Percentiles rank a stretch among this genome's conserved stretches.
Evolutionary conservation across 2,888 invertebrate species (phyloP).

Genomic region (Apodemia duryi): DNA sequence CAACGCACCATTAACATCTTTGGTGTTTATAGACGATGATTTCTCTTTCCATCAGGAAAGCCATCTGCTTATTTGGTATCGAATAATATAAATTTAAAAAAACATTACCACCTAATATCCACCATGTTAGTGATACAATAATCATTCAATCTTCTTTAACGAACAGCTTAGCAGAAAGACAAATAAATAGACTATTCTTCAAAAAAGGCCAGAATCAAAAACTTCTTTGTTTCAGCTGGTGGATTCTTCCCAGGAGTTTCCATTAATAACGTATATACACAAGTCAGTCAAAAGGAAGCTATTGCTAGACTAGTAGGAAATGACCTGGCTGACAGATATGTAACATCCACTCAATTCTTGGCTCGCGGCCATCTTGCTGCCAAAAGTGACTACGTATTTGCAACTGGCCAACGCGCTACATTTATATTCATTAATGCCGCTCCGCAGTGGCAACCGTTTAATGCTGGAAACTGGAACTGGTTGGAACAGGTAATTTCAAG

Average conservation of each 20-base stretch:
- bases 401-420: slow-evolving; percentile 69
- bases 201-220: not conserved
- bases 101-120: too few relatives aligned
- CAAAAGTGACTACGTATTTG: slow-evolving; percentile 75
- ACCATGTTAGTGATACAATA: too few relatives aligned
- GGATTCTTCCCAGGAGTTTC: slow-evolving; percentile 66
- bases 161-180: too few relatives aligned
- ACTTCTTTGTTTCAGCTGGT: slow-evolving; percentile 50
- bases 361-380: slow-evolving; percentile 77
- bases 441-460: slow-evolving; percentile 81
- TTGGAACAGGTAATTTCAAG: slow-evolving; percentile 45
- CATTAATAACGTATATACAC: slow-evolving; percentile 60
- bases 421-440: slow-evolving; percentile 80
- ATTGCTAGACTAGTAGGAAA: slow-evolving; percentile 51
- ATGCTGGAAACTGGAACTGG: slow-evolving; percentile 68
- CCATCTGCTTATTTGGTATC: too few relatives aligned
- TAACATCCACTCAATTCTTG: slow-evolving; percentile 61
- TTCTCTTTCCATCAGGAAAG: too few relatives aligned
- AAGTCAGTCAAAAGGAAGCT: slow-evolving; percentile 49
- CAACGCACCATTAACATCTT: too few relatives aligned
- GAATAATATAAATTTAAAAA: too few relatives aligned
- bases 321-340: slow-evolving; percentile 60
- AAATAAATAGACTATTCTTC: too few relatives aligned
- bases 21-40: too few relatives aligned
- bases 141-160: too few relatives aligned